phyloP scores from a whole-genome alignment of 2,797 vertebrate species.

The Pseudomugil tenellus region DNA sequence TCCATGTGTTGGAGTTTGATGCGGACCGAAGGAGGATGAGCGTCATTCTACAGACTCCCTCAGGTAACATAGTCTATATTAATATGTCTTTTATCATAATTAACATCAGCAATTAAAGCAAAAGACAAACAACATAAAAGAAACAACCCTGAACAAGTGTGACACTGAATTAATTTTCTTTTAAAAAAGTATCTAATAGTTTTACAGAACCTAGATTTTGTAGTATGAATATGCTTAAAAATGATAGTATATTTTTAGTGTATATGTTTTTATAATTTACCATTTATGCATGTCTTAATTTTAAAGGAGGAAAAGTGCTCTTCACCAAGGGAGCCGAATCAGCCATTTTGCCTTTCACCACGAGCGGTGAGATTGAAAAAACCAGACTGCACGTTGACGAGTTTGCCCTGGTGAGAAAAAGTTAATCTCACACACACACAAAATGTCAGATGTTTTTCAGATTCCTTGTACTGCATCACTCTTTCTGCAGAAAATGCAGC shows the following conservation, averaged over 20 bases:
- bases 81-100: not conserved
- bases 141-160: not conserved
- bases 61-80: slow-evolving; percentile 79
- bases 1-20: slow-evolving; percentile 96
- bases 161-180: not conserved
- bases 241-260: not conserved
- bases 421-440: not conserved
- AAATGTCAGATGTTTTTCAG: not conserved
- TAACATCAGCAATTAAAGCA: not conserved
- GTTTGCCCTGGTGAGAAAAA: slow-evolving; percentile 91
- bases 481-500: not conserved
- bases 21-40: slow-evolving; percentile 95
- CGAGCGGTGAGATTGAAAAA: slow-evolving; percentile 92
- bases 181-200: not conserved
- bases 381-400: slow-evolving; percentile 95
- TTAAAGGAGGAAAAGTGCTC: slow-evolving; percentile 88
- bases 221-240: not conserved
- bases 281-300: not conserved
- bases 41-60: slow-evolving; percentile 91
- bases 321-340: slow-evolving; percentile 99
- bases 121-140: not conserved
- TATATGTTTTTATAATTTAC: not conserved
- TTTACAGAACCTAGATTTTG: not conserved
- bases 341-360: slow-evolving; percentile 89
- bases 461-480: not conserved